Percentiles rank a stretch among this genome's conserved stretches.
phyloP scores from a whole-genome alignment of 2,888 invertebrate genomes.

The Phanerotoma sp. region DNA sequence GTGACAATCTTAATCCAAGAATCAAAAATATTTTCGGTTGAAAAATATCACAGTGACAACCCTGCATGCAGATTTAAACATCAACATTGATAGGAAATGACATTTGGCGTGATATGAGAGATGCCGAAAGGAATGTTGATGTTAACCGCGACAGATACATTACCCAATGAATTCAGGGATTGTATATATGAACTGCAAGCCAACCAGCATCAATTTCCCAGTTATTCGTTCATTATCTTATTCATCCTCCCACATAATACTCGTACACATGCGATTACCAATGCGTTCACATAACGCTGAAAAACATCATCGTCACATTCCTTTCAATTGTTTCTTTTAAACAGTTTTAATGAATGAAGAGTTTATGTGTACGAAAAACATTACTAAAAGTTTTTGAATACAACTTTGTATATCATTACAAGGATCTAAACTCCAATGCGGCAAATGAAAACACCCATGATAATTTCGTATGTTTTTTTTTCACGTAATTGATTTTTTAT shows the following conservation, averaged over 20 bases:
- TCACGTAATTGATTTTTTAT: no score
- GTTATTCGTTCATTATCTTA: conserved; percentile 30
- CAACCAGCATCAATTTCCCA: conserved; percentile 28
- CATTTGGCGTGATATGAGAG: conserved; percentile 6
- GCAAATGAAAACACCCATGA: no score
- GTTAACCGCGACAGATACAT: no score
- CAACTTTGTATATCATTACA: no score
- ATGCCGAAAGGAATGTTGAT: conserved; percentile 6
- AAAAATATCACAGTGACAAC: not conserved
- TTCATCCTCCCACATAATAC: conserved; percentile 26
- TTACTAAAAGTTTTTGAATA: no score
- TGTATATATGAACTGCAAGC: conserved; percentile 19
- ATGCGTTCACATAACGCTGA: not conserved
- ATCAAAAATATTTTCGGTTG: no score
- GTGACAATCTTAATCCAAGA: no score
- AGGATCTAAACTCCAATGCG: no score
- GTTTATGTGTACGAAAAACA: no score
- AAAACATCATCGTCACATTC: not conserved
- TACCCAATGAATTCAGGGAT: conserved; percentile 36
- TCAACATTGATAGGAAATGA: not conserved
- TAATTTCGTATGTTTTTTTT: no score
- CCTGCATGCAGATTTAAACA: not conserved
- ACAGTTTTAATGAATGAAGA: no score
- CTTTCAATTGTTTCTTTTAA: no score
- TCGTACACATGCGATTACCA: not conserved